Percentiles rank a stretch among this genome's conserved stretches.
Conservation (phyloP, 1,140 invertebrate genomes). For the Apis cerana region DNA sequence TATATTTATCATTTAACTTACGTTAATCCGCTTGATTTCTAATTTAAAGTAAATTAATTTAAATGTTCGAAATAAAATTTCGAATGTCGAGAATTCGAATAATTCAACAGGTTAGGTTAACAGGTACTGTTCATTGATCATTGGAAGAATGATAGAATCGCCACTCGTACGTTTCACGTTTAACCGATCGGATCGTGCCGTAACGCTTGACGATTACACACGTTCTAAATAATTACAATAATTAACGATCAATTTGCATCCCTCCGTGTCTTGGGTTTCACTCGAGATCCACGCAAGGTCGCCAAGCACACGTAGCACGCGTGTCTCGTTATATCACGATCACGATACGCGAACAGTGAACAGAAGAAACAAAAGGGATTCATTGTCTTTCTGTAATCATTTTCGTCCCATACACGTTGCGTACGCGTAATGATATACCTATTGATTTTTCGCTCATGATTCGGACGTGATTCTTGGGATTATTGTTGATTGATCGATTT, state of each 20-base stretch:
- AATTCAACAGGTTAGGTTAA: not conserved
- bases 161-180: not conserved
- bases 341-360: not conserved
- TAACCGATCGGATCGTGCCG: not conserved
- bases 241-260: constrained; percentile 67
- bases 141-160: not conserved
- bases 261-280: constrained; percentile 53
- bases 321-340: constrained; percentile 73
- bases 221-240: constrained; percentile 63
- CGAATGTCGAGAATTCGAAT: too few relatives aligned
- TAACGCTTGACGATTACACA: constrained; percentile 29
- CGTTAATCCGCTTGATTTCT: too few relatives aligned
- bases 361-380: not conserved
- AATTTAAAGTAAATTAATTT: not conserved
- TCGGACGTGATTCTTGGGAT: too few relatives aligned
- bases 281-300: constrained; percentile 68
- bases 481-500: too few relatives aligned
- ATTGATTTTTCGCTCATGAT: too few relatives aligned
- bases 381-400: too few relatives aligned
- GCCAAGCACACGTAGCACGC: constrained; percentile 65
- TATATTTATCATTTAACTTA: not conserved
- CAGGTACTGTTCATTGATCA: not conserved
- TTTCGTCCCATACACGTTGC: too few relatives aligned
- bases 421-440: too few relatives aligned
- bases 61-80: not conserved